Evolutionary conservation across 2,888 invertebrate species (phyloP).

Genomic region (Allolobophora icterica): DNA sequence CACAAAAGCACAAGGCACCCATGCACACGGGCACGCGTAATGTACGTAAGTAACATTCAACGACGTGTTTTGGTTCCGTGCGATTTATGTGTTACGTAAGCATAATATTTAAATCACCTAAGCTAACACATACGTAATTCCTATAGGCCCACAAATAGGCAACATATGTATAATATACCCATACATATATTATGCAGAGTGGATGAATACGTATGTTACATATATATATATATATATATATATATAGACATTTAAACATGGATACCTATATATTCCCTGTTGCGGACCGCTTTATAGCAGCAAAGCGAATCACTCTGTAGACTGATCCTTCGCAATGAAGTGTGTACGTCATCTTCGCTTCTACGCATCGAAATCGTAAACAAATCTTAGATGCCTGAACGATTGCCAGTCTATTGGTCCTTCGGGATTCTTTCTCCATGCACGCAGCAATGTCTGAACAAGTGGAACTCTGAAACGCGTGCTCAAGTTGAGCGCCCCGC

Average conservation of each 20-base stretch:
- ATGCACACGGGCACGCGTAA: neutral
- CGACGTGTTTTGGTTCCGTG: neutral
- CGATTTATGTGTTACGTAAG: neutral
- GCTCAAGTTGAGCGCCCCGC: neutral
- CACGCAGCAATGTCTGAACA: neutral
- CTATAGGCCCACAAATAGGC: neutral
- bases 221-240: too few relatives aligned
- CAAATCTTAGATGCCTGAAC: neutral
- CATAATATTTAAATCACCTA: neutral
- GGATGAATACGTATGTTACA: neutral
- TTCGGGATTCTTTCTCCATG: neutral
- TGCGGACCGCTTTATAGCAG: neutral
- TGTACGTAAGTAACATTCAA: neutral
- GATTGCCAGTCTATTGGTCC: neutral
- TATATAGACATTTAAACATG: neutral
- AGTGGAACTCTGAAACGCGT: neutral
- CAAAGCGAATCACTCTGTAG: neutral
- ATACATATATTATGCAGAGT: neutral
- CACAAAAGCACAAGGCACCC: neutral
- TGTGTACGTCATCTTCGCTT: neutral
- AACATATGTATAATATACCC: too few relatives aligned
- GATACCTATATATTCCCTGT: too few relatives aligned
- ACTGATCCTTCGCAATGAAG: neutral
- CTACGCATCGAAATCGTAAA: neutral
- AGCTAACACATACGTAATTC: neutral